Base-by-base conservation (phyloP, 2,888 invertebrate species). In the Scelioninae gen. 1 region DNA sequence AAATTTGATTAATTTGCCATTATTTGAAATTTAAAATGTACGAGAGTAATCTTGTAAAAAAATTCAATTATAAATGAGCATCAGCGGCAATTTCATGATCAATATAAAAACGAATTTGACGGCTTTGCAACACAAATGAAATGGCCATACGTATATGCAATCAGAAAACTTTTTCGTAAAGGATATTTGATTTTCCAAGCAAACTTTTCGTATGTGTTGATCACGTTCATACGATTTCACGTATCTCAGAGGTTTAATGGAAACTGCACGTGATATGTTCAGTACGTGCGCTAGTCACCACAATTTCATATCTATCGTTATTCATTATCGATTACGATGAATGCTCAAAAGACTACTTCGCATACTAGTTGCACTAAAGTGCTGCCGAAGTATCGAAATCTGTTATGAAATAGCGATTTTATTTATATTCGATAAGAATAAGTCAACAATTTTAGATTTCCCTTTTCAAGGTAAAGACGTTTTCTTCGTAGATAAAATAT, bases 281-380 rank as follows among this genome's bases (percentile, higher is more conserved):
- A 10, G 60, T 80, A 83, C 83, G 83, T 83, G 83, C 38, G 51
- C 68, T 23, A 80, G 72, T 76, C 76, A 69, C 68, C 74, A 53
- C 77, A 55, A 77, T 80, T 80, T 80, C 72, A 76, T 83, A 83
- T 83, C 79, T 75, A 80, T 76, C 72, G 76, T 83, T 80, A 74
- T 74, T 80, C 74, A 80, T 80, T 74, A 80, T 80, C 80, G 68
- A 80, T 74, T 40, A 62, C 66, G 58, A 66, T 51, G 79, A 66
- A 79, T 79, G 79, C 38, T 51, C 53, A 43, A 66, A 65, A 65
- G 65, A 49, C 38, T 58, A 56, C 60, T 71, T 56, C 56, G 63
- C 60, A 63, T 78, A 69, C 62, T 31, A 66, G 66, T 56, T 38
- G 29, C 29, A 32, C 65, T 47, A 75, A 66, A 68, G 53, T 32